Base-by-base conservation (phyloP, 2,113 vertebrate species). In the Urocynchramus pylzowi region DNA sequence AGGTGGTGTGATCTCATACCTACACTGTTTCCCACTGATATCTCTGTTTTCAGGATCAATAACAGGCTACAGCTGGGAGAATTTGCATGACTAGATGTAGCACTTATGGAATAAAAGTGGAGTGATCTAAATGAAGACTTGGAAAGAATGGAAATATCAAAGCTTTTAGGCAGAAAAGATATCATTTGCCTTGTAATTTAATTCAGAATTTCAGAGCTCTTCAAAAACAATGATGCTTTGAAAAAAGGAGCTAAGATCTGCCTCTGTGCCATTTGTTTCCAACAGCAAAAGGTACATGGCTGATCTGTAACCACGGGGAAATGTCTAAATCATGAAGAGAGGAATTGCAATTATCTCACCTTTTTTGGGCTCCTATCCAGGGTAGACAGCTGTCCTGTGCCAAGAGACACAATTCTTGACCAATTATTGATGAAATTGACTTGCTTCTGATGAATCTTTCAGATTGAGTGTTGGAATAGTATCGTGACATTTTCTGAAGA, bases 141-240 rank as follows among this genome's bases (percentile, higher is more conserved):
- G 81, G 89, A 82, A 89, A 95, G 91, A 95, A 93, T 90, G 80
- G 90, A 95, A 97, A 93, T 96, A 94, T 94, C 79, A 97, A 95
- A 93, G 95, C 95, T 96, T 96, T 96, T 95, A 97, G 87, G 94
- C 93, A 95, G 91, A 83, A 93, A 93, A 87, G 76, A 94, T 85
- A 74, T 90, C 75, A 93, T 95, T 96, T 96, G 76, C 86, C 79
- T 96, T 95, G 96, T 97, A 97, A 97, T 97, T 97, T 97, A 96
- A 97, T 97, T 96, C 95, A 96, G 92, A 90, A 87, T 95, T 96
- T 97, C 88, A 94, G 92, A 87, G 91, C 90, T 96, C 83, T 94
- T 96, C 59, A 91, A 56, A 95, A 94, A 80, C 83, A 95, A 80
- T 94, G 94, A 90, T 81, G 74, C 87, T 94, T 90, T 95, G 87